These are phyloP conservation scores for Arctopsyche grandis DNA, from an alignment of 1,140 invertebrate genomes.

Conservation along the genomic window DNA sequence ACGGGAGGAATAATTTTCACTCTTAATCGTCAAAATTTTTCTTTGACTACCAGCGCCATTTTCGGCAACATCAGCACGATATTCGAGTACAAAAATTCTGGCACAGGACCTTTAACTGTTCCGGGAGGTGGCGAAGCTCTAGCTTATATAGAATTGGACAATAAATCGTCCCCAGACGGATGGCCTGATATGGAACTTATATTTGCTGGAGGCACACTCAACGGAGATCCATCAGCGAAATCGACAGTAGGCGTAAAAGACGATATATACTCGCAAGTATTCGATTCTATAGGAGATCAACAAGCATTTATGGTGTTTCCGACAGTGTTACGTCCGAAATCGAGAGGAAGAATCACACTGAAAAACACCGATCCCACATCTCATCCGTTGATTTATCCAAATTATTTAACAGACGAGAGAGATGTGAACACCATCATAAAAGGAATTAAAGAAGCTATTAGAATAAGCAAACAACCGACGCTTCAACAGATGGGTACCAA, in stretches of 20 bases:
- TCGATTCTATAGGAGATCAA: slow-evolving; percentile 63
- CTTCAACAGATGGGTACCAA: slow-evolving; percentile 70
- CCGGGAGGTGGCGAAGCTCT: slow-evolving; percentile 86
- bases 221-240: slow-evolving; percentile 62
- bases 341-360: slow-evolving; percentile 76
- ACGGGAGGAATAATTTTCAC: slow-evolving; percentile 72
- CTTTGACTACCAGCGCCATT: slow-evolving; percentile 63
- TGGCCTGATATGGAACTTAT: slow-evolving; percentile 82
- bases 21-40: slow-evolving; percentile 62
- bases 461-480: slow-evolving; percentile 68
- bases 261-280: slow-evolving; percentile 67
- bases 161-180: slow-evolving; percentile 70
- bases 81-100: slow-evolving; percentile 63
- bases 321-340: slow-evolving; percentile 79
- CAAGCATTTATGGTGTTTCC: slow-evolving; percentile 73
- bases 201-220: slow-evolving; percentile 69
- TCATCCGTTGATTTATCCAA: slow-evolving; percentile 83
- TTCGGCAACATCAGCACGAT: slow-evolving; percentile 56
- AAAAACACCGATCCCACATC: slow-evolving; percentile 75
- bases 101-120: slow-evolving; percentile 75
- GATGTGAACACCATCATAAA: slow-evolving; percentile 74
- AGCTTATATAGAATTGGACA: slow-evolving; percentile 77
- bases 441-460: slow-evolving; percentile 70
- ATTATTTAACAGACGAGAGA: slow-evolving; percentile 76
- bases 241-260: slow-evolving; percentile 68